Conservation (phyloP, 2,113 vertebrate genomes). For the Reinhardtius hippoglossoides region DNA sequence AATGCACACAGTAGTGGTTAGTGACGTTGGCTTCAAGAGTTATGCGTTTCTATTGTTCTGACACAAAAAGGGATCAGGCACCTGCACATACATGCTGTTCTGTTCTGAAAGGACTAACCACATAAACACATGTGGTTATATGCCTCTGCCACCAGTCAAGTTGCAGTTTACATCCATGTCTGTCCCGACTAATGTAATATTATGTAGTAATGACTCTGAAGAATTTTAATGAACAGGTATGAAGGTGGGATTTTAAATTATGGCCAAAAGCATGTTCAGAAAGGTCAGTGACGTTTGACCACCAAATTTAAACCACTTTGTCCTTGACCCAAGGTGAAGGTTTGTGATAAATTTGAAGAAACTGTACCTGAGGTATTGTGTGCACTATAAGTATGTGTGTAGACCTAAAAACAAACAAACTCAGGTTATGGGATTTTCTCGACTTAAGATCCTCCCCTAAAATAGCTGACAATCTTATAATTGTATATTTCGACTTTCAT, state of each 20-base stretch:
- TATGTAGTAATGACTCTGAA: background rate
- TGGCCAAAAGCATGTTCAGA: no score
- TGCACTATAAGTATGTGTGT: background rate
- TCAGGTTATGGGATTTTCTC: background rate
- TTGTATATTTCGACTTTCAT: constrained; percentile 20
- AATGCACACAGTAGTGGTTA: constrained; percentile 7
- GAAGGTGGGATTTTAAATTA: no score
- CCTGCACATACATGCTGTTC: constrained; percentile 11
- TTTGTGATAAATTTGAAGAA: background rate
- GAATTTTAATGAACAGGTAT: no score
- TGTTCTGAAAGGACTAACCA: background rate
- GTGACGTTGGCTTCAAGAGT: constrained; percentile 6
- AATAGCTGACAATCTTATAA: constrained; percentile 29
- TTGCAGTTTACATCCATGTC: background rate
- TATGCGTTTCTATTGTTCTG: background rate
- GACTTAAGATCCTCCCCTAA: background rate
- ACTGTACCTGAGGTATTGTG: background rate
- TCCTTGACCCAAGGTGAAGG: background rate
- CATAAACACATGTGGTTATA: background rate
- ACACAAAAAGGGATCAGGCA: constrained; percentile 7
- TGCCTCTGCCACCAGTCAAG: background rate
- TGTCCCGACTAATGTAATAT: background rate
- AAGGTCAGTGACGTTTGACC: no score
- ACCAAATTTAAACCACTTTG: background rate
- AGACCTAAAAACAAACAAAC: no score